Conservation (phyloP, 2,113 vertebrate genomes). For the Ascaphus truei region DNA sequence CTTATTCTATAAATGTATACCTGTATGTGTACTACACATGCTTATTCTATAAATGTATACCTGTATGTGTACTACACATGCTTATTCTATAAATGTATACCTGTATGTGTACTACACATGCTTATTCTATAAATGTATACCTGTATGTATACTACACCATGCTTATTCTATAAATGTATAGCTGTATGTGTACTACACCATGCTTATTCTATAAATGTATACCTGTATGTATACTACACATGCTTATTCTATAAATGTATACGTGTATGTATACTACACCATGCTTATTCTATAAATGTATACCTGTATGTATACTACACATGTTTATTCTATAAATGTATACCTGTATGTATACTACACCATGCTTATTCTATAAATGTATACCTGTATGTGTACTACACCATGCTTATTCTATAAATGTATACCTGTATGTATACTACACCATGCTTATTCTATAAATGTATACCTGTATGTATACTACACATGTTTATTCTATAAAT, state of each 20-base stretch:
- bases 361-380: conserved; percentile 9
- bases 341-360: too few relatives aligned
- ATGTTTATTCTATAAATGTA: conserved; percentile 11
- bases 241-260: conserved; percentile 8
- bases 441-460: too few relatives aligned
- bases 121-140: conserved; percentile 4
- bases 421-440: conserved; percentile 16
- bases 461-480: conserved; percentile 11
- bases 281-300: conserved; percentile 11
- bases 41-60: conserved; percentile 4
- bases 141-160: too few relatives aligned
- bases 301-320: too few relatives aligned
- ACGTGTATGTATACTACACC: too few relatives aligned
- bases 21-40: too few relatives aligned
- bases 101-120: too few relatives aligned
- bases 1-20: conserved; percentile 4
- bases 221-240: too few relatives aligned
- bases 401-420: conserved; percentile 7
- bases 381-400: conserved; percentile 15
- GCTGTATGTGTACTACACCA: too few relatives aligned
- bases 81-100: conserved; percentile 4
- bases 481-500: too few relatives aligned
- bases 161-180: conserved; percentile 4
- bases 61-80: too few relatives aligned
- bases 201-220: conserved; percentile 8